These are phyloP conservation scores for Lochmaea crataegi DNA, from an alignment of 2,888 invertebrate species.

Conservation along the genomic window DNA sequence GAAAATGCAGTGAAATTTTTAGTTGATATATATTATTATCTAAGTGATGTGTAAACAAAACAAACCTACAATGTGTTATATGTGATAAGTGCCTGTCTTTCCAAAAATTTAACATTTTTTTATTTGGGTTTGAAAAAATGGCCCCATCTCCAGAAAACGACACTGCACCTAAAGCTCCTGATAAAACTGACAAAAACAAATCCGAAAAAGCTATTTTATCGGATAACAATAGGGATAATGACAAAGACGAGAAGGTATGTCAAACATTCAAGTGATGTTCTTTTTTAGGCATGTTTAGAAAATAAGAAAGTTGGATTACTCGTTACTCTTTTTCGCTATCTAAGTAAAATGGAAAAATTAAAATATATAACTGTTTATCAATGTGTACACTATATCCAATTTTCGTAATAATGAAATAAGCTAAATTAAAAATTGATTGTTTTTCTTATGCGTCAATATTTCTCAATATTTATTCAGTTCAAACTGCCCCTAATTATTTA, in stretches of 20 bases:
- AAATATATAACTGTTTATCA: background rate
- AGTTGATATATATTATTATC: slow-evolving; percentile 31
- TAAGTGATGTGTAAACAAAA: slow-evolving; percentile 38
- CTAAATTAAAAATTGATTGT: background rate
- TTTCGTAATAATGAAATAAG: background rate
- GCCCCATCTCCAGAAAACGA: slow-evolving; percentile 83
- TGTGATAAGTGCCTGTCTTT: slow-evolving; percentile 44
- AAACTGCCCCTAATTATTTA: background rate
- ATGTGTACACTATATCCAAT: background rate
- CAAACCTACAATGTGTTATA: slow-evolving; percentile 39
- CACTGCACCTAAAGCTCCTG: slow-evolving; percentile 80
- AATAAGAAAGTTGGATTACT: slow-evolving; percentile 20
- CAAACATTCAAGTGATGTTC: slow-evolving; percentile 19
- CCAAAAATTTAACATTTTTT: slow-evolving; percentile 38
- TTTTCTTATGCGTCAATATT: background rate
- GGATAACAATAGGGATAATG: slow-evolving; percentile 61
- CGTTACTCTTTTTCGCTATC: slow-evolving; percentile 11
- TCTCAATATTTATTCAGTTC: background rate
- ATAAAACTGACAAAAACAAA: slow-evolving; percentile 72
- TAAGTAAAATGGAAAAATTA: slow-evolving; percentile 2
- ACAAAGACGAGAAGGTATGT: slow-evolving; percentile 56
- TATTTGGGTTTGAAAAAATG: slow-evolving; percentile 66
- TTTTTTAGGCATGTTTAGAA: slow-evolving; percentile 28
- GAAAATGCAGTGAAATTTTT: slow-evolving; percentile 36
- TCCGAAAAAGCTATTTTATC: slow-evolving; percentile 64